These are phyloP conservation scores for Drepanosiphum platanoidis DNA, from an alignment of 2,888 invertebrate species.

Conservation along the genomic window DNA sequence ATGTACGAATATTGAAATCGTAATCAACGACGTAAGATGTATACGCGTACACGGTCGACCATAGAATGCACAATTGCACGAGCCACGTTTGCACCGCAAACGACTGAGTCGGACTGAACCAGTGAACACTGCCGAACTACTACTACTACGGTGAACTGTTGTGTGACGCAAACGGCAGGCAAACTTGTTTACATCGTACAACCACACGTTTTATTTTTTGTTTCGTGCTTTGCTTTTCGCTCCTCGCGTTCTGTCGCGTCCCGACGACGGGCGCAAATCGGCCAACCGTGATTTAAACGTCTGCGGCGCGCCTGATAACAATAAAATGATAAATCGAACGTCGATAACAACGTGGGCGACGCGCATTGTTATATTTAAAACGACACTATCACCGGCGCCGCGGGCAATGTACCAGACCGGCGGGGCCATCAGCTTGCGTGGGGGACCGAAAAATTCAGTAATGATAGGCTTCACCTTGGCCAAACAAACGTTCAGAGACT, in stretches of 20 bases:
- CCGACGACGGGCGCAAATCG: not conserved
- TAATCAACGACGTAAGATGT: not conserved
- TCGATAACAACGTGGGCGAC: not conserved
- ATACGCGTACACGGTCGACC: not conserved
- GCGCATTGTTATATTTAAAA: not conserved
- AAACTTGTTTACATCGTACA: not conserved
- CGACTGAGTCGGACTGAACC: not conserved
- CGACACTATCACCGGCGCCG: not conserved
- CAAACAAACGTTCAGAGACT: not conserved
- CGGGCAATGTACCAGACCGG: not conserved
- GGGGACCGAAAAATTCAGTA: not conserved
- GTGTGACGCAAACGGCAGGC: not conserved
- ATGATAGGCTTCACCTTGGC: conserved; percentile 1
- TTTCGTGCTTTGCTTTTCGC: not conserved
- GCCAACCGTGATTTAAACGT: not conserved
- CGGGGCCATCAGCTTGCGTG: not conserved
- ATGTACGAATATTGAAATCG: no score
- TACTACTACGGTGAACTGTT: not conserved
- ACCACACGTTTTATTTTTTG: no score
- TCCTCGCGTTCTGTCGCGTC: not conserved
- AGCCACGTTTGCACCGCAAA: not conserved
- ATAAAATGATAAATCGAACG: not conserved
- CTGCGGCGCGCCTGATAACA: not conserved
- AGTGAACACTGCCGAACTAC: no score
- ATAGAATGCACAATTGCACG: not conserved